A percentile compares a stretch with the other conserved stretches of the same genome.
These are phyloP conservation scores for Bombus breviceps DNA, from an alignment of 1,140 invertebrate genomes.

Conservation along the genomic window DNA sequence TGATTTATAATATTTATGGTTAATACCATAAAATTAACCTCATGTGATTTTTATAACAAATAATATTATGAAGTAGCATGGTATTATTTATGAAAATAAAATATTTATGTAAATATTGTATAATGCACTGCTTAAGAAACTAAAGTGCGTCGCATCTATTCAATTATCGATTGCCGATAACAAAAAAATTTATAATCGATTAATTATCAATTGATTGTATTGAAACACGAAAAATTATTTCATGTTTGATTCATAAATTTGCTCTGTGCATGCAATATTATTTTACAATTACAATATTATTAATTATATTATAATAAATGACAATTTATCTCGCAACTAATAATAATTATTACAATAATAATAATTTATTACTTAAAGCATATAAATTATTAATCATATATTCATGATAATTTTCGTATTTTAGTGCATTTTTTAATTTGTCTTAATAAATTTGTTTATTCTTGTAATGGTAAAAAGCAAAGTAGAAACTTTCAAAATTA, in stretches of 20 bases:
- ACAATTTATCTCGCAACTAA: not conserved
- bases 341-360: not conserved
- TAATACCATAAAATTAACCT: not conserved
- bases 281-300: not conserved
- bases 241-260: not conserved
- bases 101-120: not conserved
- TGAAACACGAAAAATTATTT: not conserved
- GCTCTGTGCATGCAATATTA: not conserved
- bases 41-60: not conserved
- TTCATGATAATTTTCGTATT: not conserved
- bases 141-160: not conserved
- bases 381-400: not conserved
- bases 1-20: not conserved
- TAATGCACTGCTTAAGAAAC: not conserved
- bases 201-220: not conserved
- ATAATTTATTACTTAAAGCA: not conserved
- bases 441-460: not conserved
- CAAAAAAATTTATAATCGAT: not conserved
- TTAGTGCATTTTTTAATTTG: not conserved
- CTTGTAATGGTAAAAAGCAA: not conserved
- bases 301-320: not conserved
- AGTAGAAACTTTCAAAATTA: not conserved
- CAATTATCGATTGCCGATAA: constrained; percentile 26
- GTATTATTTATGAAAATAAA: not conserved
- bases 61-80: not conserved